Evolutionary conservation across 92 coral and sea anemone species (phyloP).

Genomic region (Desmophyllum pertusum): DNA sequence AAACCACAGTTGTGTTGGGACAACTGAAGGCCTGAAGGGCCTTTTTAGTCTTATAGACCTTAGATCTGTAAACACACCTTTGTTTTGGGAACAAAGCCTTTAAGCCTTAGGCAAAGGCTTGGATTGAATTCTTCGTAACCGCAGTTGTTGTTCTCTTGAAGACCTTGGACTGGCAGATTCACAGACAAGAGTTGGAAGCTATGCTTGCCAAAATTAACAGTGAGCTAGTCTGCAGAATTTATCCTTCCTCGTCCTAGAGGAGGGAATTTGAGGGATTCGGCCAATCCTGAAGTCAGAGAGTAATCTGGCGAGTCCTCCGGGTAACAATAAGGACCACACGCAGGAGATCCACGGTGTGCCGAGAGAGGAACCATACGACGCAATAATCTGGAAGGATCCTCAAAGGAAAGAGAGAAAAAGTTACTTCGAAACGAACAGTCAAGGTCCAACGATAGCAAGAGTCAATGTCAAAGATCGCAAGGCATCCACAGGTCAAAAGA

Average conservation of each 20-base stretch:
- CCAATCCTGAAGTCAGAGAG: conserved; percentile 72
- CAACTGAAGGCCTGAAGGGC: too few relatives aligned
- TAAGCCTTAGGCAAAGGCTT: neutral
- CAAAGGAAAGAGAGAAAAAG: neutral
- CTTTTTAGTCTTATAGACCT: too few relatives aligned
- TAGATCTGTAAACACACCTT: too few relatives aligned
- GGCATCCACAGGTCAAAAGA: neutral
- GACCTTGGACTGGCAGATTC: neutral
- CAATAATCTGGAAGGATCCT: conserved; percentile 81
- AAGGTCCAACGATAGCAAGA: neutral
- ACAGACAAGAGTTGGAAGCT: neutral
- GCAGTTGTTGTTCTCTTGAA: neutral
- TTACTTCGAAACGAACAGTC: neutral
- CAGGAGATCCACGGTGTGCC: conserved; percentile 76
- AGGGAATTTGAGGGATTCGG: conserved; percentile 75
- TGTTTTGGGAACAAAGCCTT: neutral
- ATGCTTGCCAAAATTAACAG: neutral
- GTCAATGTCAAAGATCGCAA: neutral
- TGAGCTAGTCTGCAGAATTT: neutral
- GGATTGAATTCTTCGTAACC: neutral
- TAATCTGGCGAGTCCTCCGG: conserved; percentile 71
- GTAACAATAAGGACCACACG: conserved; percentile 64
- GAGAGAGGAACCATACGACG: conserved; percentile 71
- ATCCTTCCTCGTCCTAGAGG: conserved; percentile 9
- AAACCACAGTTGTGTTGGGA: too few relatives aligned